A percentile compares a stretch with the other conserved stretches of the same genome.
These are phyloP conservation scores for Nymphalis polychloros DNA, from an alignment of 2,888 invertebrate genomes.

Conservation along the genomic window DNA sequence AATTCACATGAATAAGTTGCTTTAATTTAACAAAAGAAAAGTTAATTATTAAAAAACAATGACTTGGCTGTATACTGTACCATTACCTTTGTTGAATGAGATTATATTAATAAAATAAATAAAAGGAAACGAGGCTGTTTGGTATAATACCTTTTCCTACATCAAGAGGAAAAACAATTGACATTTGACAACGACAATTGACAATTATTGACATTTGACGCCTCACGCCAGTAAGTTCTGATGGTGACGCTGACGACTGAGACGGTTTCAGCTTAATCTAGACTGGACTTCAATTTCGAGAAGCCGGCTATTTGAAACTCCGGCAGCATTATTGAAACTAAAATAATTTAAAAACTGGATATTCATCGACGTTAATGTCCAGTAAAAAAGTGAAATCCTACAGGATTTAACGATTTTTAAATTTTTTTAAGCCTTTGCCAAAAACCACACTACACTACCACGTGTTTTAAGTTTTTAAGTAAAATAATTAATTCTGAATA, in stretches of 20 bases:
- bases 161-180: no score
- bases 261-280: not conserved
- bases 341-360: not conserved
- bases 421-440: not conserved
- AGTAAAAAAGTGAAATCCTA: not conserved
- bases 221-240: no score
- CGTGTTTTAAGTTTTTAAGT: constrained; percentile 19
- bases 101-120: no score
- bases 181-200: not conserved
- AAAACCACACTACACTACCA: constrained; percentile 16
- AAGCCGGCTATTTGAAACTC: constrained; percentile 22
- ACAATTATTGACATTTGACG: not conserved
- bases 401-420: not conserved
- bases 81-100: no score
- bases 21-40: no score
- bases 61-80: no score
- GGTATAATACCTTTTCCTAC: no score
- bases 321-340: constrained; percentile 18
- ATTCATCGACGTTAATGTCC: not conserved
- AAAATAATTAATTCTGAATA: constrained; percentile 4
- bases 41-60: no score
- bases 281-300: constrained; percentile 16
- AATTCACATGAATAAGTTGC: no score
- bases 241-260: no score
- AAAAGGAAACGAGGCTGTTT: no score